Evolutionary conservation across 2,797 vertebrate genomes (phyloP).

Genomic region (Paramormyrops hopkinsi): DNA sequence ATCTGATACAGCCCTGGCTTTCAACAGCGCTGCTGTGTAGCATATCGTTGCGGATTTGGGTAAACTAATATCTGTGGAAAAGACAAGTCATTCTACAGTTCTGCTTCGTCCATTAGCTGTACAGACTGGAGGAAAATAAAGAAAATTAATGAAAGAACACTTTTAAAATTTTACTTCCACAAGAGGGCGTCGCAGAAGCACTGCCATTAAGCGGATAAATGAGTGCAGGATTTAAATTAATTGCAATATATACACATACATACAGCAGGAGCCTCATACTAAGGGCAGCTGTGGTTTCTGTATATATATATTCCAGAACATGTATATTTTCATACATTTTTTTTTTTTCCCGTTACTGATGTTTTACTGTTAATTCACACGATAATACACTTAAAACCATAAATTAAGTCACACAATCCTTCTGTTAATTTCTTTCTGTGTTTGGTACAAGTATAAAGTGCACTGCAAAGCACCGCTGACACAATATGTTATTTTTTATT

Average conservation of each 20-base stretch:
- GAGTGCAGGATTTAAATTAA: neutral
- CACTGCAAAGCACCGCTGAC: neutral
- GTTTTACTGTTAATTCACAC: neutral
- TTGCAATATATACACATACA: neutral
- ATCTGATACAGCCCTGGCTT: conserved; percentile 96
- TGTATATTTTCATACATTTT: neutral
- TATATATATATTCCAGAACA: neutral
- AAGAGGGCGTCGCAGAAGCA: neutral
- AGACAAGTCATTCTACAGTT: conserved; percentile 37
- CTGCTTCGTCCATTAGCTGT: neutral
- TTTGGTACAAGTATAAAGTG: neutral
- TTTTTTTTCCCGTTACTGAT: neutral
- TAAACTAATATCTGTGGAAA: conserved; percentile 91
- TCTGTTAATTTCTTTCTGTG: neutral
- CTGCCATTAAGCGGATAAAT: neutral
- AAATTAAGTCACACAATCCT: neutral
- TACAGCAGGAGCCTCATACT: neutral
- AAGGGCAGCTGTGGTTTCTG: neutral
- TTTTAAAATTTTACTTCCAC: neutral
- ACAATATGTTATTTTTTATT: neutral
- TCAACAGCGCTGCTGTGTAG: conserved; percentile 96
- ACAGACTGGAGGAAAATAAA: neutral
- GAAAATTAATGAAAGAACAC: neutral
- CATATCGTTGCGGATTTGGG: conserved; percentile 99
- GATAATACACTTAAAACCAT: neutral